Evolutionary conservation across 2,888 invertebrate species (phyloP), one percentile per base, ranked within the genome.

Genomic region (Zygogramma bicolorata): DNA sequence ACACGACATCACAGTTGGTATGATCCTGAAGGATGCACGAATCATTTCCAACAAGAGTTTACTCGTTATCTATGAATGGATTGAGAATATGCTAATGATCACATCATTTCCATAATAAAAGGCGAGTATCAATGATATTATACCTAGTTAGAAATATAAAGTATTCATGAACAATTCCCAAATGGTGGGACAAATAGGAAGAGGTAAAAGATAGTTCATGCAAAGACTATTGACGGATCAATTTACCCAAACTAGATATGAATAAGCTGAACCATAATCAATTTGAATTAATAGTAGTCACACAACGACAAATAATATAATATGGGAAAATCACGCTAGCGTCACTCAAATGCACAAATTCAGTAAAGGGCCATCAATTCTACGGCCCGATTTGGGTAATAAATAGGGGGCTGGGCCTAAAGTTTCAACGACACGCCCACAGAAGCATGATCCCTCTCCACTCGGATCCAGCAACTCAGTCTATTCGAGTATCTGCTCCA

Each of bases 261-360:
- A 67, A 61, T 69, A 74, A 46, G 74, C 72, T 59, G 72, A 57
- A 77, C 72, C 79, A 77, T 80, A 82, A 83, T 82, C 82, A 82
- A 82, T 82, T 82, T 79, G 81, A 84, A 84, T 84, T 84, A 84
- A 84, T 82, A 80, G 78, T 77, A 79, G 81, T 81, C 80, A 81
- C 77, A 77, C 76, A 73, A 76, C 80, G 84, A 84, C 84, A 84
- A 84, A 84, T 84, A 83, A 83, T 84, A 83, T 84, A 84, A 84
- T 84, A 83, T 82, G 84, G 79, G 77, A 80, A 81, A 83, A 82
- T 83, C 84, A 83, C 82, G 84, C 81, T 79, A 81, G 74, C 75
- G 79, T 80, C 81, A 81, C 73, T 82, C 80, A 81, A 73, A 74
- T 70, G 71, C 75, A 75, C 77, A 77, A 79, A 79, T 79, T 79